Conservation (phyloP, 2,888 invertebrate genomes). For the Aplocera efformata region DNA sequence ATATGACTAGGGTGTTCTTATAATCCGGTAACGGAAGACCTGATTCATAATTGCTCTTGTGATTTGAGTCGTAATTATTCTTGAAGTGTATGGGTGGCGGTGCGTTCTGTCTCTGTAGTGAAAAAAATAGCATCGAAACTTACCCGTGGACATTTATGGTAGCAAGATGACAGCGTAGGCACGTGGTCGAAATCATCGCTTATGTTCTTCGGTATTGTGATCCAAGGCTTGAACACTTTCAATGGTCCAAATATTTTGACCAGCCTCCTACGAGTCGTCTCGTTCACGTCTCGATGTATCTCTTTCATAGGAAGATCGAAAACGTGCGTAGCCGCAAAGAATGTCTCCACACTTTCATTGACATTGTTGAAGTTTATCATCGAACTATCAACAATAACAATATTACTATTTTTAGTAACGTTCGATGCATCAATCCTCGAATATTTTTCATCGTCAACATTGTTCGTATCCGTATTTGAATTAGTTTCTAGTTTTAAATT, state of each 20-base stretch:
- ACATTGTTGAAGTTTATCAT: conserved; percentile 42
- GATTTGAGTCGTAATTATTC: too few relatives aligned
- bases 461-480: conserved; percentile 3
- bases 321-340: conserved; percentile 60
- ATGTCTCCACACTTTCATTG: conserved; percentile 54
- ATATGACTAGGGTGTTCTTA: too few relatives aligned
- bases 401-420: conserved; percentile 24
- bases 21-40: too few relatives aligned
- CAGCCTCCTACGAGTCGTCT: conserved; percentile 41
- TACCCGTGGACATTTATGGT: conserved; percentile 62
- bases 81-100: too few relatives aligned
- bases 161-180: conserved; percentile 57
- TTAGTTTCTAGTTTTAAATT: conserved; percentile 18
- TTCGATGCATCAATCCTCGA: too few relatives aligned
- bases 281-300: conserved; percentile 33
- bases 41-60: too few relatives aligned
- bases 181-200: conserved; percentile 41
- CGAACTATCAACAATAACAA: conserved; percentile 49
- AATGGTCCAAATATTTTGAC: conserved; percentile 47
- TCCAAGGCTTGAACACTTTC: conserved; percentile 53
- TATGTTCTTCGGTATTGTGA: conserved; percentile 45
- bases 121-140: too few relatives aligned
- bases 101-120: too few relatives aligned
- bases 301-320: conserved; percentile 52
- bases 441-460: not conserved